phyloP scores from a whole-genome alignment of 1,140 invertebrate species.

The Euwallacea fornicatus region DNA sequence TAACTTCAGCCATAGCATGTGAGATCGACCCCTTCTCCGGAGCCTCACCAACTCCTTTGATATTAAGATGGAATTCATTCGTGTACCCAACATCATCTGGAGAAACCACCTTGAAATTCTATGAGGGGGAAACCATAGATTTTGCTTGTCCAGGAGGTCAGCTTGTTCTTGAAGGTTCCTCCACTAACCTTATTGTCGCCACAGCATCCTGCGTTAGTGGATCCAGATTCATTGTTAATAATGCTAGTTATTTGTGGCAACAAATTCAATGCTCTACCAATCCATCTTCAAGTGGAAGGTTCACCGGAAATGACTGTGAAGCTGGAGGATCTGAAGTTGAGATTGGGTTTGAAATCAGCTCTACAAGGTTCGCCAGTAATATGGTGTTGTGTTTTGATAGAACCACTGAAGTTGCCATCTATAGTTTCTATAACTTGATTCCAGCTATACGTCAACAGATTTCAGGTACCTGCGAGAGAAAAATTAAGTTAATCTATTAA shows the following conservation, averaged over 20 bases:
- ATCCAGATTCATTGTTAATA: conserved; percentile 24
- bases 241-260: conserved; percentile 20
- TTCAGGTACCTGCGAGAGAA: neutral
- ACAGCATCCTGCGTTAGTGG: conserved; percentile 30
- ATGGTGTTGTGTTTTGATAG: conserved; percentile 48
- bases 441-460: conserved; percentile 47
- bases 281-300: conserved; percentile 22
- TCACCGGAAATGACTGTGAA: conserved; percentile 39
- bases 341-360: conserved; percentile 48
- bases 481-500: neutral
- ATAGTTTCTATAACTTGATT: conserved; percentile 43
- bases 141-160: conserved; percentile 42
- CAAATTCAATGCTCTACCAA: conserved; percentile 29
- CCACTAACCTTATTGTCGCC: conserved; percentile 18
- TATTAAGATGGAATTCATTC: conserved; percentile 13
- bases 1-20: conserved; percentile 20
- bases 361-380: conserved; percentile 39
- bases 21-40: conserved; percentile 27
- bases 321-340: conserved; percentile 51
- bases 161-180: conserved; percentile 39
- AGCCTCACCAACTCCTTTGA: conserved; percentile 22
- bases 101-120: conserved; percentile 21
- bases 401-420: conserved; percentile 38
- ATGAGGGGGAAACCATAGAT: conserved; percentile 34
- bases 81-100: conserved; percentile 27